Evolutionary conservation across 2,113 vertebrate genomes (phyloP), one percentile per base, ranked within the genome.

Genomic region (Cololabis saira): DNA sequence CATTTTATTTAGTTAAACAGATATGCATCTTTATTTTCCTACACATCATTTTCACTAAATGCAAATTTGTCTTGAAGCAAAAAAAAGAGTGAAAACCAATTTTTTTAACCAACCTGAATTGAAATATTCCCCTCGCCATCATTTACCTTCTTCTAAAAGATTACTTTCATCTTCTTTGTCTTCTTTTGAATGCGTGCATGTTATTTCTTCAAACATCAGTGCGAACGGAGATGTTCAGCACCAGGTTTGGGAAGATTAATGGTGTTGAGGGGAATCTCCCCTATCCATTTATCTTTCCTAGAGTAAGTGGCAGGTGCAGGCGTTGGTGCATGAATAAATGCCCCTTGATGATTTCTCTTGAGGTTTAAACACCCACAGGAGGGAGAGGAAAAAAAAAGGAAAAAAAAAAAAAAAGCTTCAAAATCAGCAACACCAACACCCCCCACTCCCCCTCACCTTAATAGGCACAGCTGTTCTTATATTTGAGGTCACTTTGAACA

Each of bases 231-330:
- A 78, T 65, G 51, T 76, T 80, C 16, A 41, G 57, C 66, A 50
- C 77, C 30, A 54, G 65, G 52, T 79, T 75, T 68, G 87, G 87
- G 64, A 88, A 88, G 88, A 90, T 90, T 70, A 84, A 92, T 90
- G 87, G 69, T 47, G 56, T 54, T 21, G 30, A 19, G 53, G 71
- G 57, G 68, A 30, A 22, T 67, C 72, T 76, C 81, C 83, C 60
- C 78, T 76, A 82, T 82, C 76, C 83, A 84, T 88, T 78, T 70
- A 81, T 83, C 87, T 85, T 76, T 51, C 63, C 55, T 52, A 66
- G 67, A 61, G 78, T 72, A 62, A 80, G 81, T 68, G 85, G 83
- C 90, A 90, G 91, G 89, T 92, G 90, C 77, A 82, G 83, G 78
- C 80, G 43, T 57, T 73, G 82, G 70, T 74, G 88, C 87, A 74